Evolutionary conservation across 2,797 vertebrate species (phyloP).

Genomic region (Borostomias antarcticus): DNA sequence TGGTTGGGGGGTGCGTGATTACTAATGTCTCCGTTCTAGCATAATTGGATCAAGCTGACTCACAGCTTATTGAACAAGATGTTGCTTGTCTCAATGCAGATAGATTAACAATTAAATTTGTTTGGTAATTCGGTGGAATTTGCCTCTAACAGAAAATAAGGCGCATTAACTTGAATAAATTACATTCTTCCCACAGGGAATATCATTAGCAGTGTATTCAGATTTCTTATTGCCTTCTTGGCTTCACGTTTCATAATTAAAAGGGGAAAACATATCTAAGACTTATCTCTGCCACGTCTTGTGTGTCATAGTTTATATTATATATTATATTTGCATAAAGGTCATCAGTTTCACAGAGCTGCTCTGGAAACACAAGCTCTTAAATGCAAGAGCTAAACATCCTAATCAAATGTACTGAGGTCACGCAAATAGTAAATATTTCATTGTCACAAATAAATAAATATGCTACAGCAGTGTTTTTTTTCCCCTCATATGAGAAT

Average conservation of each 20-base stretch:
- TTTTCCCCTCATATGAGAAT: constrained; percentile 7
- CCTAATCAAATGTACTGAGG: constrained; percentile 42
- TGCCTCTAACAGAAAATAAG: constrained; percentile 75
- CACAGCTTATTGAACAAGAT: constrained; percentile 77
- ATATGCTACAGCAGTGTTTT: not conserved
- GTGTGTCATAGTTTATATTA: constrained; percentile 46
- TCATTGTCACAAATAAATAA: constrained; percentile 27
- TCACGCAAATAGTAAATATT: constrained; percentile 43
- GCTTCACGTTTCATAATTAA: constrained; percentile 61
- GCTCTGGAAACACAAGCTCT: constrained; percentile 43
- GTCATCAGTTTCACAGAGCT: constrained; percentile 60
- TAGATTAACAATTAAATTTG: constrained; percentile 79
- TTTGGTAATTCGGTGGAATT: constrained; percentile 69
- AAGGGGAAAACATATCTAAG: constrained; percentile 48
- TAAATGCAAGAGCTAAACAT: constrained; percentile 37
- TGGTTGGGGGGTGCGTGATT: constrained; percentile 74
- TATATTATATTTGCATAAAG: constrained; percentile 40
- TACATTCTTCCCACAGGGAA: constrained; percentile 67
- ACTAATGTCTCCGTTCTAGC: constrained; percentile 73
- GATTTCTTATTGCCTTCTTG: constrained; percentile 62
- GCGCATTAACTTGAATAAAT: constrained; percentile 74
- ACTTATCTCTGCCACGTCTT: constrained; percentile 53
- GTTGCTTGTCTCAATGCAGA: constrained; percentile 73
- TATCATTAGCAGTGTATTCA: constrained; percentile 68
- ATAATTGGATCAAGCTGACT: constrained; percentile 80